These are phyloP conservation scores for Acromyrmex heyeri DNA, from an alignment of 1,140 invertebrate genomes.

Conservation along the genomic window DNA sequence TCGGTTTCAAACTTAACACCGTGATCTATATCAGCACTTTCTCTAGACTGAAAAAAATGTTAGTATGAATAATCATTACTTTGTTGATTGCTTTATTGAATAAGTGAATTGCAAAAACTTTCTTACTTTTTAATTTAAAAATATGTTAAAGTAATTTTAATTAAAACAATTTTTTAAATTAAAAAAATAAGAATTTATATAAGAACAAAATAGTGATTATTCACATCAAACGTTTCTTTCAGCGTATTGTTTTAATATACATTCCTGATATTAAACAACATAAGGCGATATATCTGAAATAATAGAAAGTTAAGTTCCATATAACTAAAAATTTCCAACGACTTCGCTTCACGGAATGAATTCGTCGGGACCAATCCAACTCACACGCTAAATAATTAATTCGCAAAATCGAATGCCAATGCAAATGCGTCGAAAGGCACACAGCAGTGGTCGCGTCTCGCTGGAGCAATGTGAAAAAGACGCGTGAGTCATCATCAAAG, in stretches of 20 bases:
- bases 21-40: too few species aligned
- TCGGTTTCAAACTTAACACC: neutral
- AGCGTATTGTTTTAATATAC: too few species aligned
- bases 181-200: too few species aligned
- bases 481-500: slow-evolving; percentile 55
- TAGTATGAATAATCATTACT: too few species aligned
- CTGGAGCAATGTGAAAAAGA: neutral
- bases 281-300: neutral
- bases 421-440: slow-evolving; percentile 30
- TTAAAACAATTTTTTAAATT: too few species aligned
- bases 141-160: too few species aligned
- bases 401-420: slow-evolving; percentile 8
- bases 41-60: too few species aligned
- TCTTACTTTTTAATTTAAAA: too few species aligned
- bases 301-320: neutral
- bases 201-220: too few species aligned
- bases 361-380: neutral
- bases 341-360: slow-evolving; percentile 32
- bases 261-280: neutral
- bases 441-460: neutral
- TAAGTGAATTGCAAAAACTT: too few species aligned
- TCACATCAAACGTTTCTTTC: too few species aligned
- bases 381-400: slow-evolving; percentile 38
- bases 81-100: too few species aligned
- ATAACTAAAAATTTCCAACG: neutral